Percentiles rank a stretch among this genome's conserved stretches.
Conservation (phyloP, 2,113 vertebrate species). For the Carettochelys insculpta region DNA sequence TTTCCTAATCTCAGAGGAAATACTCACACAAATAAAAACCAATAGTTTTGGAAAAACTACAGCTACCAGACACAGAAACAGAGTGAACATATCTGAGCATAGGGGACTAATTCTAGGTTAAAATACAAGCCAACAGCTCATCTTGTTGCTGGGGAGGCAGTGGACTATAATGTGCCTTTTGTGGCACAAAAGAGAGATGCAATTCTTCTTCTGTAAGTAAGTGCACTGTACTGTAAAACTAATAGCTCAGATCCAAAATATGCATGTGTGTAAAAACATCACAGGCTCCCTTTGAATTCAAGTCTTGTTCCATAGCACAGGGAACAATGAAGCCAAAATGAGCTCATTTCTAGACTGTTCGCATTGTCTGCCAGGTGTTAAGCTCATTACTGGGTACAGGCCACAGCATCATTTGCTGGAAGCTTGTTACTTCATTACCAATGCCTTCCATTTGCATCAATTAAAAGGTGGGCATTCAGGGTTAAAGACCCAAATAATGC, state of each 20-base stretch:
- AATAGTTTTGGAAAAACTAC: background rate
- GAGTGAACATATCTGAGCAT: background rate
- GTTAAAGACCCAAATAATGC: constrained; percentile 9
- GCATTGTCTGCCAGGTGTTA: constrained; percentile 51
- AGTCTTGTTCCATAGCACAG: constrained; percentile 10
- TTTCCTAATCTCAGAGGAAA: constrained; percentile 39
- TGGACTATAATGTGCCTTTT: background rate
- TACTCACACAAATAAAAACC: constrained; percentile 11
- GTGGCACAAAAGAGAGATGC: background rate
- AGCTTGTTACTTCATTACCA: constrained; percentile 38
- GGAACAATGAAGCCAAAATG: constrained; percentile 42
- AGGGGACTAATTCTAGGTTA: background rate
- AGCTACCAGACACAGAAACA: background rate
- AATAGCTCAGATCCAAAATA: constrained; percentile 35
- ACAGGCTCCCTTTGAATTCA: constrained; percentile 31
- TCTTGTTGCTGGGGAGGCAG: background rate
- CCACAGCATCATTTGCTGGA: constrained; percentile 51
- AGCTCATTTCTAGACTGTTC: constrained; percentile 57
- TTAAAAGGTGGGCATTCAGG: constrained; percentile 33
- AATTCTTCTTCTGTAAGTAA: background rate
- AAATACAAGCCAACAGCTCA: background rate
- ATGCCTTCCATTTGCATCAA: constrained; percentile 17
- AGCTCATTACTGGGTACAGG: constrained; percentile 26
- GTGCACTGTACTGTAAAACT: background rate
- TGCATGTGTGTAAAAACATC: background rate